Evolutionary conservation across 2,888 invertebrate genomes (phyloP).

Genomic region (Invenusta paracnida): DNA sequence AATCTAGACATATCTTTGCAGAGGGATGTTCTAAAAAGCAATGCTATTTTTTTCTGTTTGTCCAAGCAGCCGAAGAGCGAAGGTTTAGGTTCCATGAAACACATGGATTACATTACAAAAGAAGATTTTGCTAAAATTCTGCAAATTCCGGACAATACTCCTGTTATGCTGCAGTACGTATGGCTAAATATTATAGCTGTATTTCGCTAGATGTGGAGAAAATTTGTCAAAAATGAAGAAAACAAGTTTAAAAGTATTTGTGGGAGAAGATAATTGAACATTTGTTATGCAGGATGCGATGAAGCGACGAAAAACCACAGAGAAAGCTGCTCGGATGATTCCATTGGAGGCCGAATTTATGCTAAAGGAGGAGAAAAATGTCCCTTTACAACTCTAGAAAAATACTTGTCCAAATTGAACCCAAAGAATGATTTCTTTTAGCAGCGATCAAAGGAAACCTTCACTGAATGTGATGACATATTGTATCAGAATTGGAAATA

Average conservation of each 20-base stretch:
- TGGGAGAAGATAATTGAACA: neutral
- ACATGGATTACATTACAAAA: neutral
- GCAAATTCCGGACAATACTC: neutral
- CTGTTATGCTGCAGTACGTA: neutral
- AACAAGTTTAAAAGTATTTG: neutral
- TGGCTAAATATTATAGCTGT: neutral
- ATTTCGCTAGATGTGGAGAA: neutral
- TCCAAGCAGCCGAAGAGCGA: constrained; percentile 1
- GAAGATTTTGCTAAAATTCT: neutral
- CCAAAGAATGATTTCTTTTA: neutral
- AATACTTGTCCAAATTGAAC: neutral
- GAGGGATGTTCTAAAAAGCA: neutral
- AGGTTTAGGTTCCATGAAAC: constrained; percentile 7
- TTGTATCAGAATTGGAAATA: neutral
- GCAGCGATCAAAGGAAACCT: neutral
- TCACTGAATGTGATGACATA: neutral
- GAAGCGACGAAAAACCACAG: neutral
- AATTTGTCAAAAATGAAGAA: neutral
- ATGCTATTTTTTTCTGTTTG: constrained; percentile 15
- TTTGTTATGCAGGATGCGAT: neutral
- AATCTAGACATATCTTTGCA: constrained; percentile 5
- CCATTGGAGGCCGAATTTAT: neutral
- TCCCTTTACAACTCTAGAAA: neutral
- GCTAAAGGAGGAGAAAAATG: neutral
- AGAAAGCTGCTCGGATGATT: neutral